Conservation (phyloP, 2,888 invertebrate genomes). For the Stenurella melanura region DNA sequence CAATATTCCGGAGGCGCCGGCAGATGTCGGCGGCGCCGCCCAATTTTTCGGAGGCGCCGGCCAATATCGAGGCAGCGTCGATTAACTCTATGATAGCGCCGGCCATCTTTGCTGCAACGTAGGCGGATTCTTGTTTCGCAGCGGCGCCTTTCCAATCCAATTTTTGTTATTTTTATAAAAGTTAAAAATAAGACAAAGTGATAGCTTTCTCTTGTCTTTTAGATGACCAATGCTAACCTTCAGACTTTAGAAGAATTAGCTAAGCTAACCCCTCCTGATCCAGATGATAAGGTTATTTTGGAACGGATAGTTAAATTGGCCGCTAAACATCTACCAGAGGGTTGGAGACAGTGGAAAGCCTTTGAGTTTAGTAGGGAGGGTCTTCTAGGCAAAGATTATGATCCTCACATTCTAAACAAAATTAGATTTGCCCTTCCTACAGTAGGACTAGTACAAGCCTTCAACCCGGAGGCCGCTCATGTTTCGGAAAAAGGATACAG, state of each 20-base stretch:
- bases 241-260: not conserved
- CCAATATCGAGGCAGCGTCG: too few relatives aligned
- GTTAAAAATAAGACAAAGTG: not conserved
- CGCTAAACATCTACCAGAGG: constrained; percentile 2
- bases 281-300: not conserved
- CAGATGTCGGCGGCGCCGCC: too few relatives aligned
- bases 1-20: too few relatives aligned
- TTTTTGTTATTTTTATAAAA: not conserved
- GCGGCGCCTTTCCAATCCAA: not conserved
- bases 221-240: not conserved
- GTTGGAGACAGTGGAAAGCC: not conserved
- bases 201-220: not conserved
- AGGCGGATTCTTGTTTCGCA: not conserved
- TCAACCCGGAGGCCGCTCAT: not conserved
- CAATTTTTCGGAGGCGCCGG: too few relatives aligned
- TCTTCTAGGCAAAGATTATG: constrained; percentile 3
- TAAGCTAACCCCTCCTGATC: not conserved
- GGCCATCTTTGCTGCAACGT: not conserved
- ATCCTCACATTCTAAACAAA: constrained; percentile 24
- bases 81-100: too few relatives aligned
- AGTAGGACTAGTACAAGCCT: not conserved
- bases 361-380: not conserved
- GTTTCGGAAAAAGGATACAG: not conserved
- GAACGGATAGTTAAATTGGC: not conserved
- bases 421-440: not conserved